Conservation (phyloP, 2,797 vertebrate genomes). For the Acrocephalus scirpaceus region DNA sequence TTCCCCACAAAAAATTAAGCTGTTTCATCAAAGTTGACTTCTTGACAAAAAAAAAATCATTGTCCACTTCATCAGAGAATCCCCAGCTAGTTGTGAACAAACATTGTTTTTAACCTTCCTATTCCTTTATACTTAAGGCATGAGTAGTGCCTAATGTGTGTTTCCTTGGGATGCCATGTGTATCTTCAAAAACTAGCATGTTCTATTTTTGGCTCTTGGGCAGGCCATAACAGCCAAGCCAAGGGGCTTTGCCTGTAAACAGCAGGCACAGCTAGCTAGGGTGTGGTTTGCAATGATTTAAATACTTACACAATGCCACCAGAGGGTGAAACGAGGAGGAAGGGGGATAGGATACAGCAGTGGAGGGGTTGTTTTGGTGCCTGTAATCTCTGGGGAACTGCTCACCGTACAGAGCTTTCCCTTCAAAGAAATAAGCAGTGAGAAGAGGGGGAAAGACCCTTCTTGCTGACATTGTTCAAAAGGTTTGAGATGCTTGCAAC, state of each 20-base stretch:
- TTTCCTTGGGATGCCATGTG: neutral
- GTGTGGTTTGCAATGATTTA: slow-evolving; percentile 20
- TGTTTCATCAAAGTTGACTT: neutral
- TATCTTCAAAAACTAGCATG: neutral
- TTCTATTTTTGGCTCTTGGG: slow-evolving; percentile 33
- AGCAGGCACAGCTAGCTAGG: slow-evolving; percentile 6
- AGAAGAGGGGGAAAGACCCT: neutral
- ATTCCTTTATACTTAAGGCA: neutral
- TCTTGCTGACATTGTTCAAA: neutral
- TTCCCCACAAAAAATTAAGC: neutral
- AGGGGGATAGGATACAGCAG: neutral
- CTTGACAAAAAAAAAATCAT: neutral
- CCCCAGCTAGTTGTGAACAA: neutral
- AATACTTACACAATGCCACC: neutral
- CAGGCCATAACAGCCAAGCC: neutral
- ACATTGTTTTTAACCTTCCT: neutral
- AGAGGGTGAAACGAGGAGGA: neutral
- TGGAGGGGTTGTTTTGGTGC: neutral
- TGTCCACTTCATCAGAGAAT: neutral
- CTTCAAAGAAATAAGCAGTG: neutral
- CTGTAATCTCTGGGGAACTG: neutral
- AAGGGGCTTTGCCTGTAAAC: slow-evolving; percentile 4
- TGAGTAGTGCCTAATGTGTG: neutral
- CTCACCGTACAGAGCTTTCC: neutral
- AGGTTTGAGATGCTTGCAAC: neutral